Evolutionary conservation across 2,888 invertebrate species (phyloP), one percentile per base, ranked within the genome.

Genomic region (Pammene aurita): DNA sequence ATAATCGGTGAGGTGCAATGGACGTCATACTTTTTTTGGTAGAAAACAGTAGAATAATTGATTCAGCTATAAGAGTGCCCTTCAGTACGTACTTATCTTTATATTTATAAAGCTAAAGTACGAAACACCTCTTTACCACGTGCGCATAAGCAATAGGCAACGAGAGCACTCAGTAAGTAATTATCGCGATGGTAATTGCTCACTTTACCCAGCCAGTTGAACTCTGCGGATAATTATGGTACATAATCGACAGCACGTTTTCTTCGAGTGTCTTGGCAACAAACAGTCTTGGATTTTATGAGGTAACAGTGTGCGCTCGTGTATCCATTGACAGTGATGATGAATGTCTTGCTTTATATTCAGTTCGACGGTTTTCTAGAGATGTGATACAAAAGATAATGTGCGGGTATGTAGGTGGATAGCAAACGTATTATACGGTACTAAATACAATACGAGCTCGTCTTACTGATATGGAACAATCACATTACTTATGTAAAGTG

Each of bases 161-260:
- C 57, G 64, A 65, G 70, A 66, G 69, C 67, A 38, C 60, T 66
- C 35, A 16, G 61, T 41, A 63, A 66, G 63, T 69, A 62, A 72
- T 76, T 74, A 76, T 72, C 69, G 54, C 62, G 50, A 63, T 6
- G 57, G 66, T 76, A 74, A 76, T 75, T 74, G 75, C 73, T 74
- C 74, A 76, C 76, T 74, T 70, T 71, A 65, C 65, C 58, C 68
- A 69, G 38, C 68, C 44, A 57, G 52, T 58, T 63, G 52, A 57
- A 68, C 50, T 41, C 50, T 38, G 26, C 18, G 52, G 52, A 58
- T 57, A 67, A 50, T 68, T 68, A 68, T 68, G 63, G 68, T 58
- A 46, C 67, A 58, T 68, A 68, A 64, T 68, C 64, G 68, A 68
- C 52, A 58, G 57, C 67, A 58, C 63, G 68, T 68, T 68, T 68